These are phyloP conservation scores for Garra rufa DNA, from an alignment of 2,113 vertebrate genomes.

Conservation along the genomic window DNA sequence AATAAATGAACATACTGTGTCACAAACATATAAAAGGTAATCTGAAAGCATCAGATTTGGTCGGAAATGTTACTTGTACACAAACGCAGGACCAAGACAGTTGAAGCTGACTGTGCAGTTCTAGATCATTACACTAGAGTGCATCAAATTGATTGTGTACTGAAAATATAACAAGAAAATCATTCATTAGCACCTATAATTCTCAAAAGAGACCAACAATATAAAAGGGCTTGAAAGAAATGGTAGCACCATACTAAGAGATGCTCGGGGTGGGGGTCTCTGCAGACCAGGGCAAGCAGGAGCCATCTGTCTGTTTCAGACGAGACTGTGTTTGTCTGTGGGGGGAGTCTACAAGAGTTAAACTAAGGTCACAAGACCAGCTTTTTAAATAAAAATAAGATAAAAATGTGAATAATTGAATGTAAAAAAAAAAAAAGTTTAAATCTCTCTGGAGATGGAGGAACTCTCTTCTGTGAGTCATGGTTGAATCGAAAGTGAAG, in stretches of 20 bases:
- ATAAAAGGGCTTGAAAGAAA: neutral
- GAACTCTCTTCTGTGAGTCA: neutral
- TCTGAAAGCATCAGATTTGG: neutral
- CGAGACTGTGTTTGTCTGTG: neutral
- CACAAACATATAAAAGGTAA: neutral
- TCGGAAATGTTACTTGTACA: neutral
- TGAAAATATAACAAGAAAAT: neutral
- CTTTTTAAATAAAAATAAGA: neutral
- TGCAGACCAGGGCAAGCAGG: neutral
- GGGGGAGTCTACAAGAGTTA: neutral
- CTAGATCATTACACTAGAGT: neutral
- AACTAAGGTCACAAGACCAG: slow-evolving; percentile 1
- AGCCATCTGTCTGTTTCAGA: slow-evolving; percentile 36
- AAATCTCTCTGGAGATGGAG: neutral
- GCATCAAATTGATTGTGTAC: neutral
- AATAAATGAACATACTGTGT: neutral
- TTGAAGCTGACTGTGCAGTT: slow-evolving; percentile 25
- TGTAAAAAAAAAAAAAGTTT: neutral
- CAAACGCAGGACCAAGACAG: neutral
- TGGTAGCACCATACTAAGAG: no score
- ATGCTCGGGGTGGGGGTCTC: slow-evolving; percentile 10
- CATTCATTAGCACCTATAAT: neutral
- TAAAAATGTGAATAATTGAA: neutral
- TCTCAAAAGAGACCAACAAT: neutral
- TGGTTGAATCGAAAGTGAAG: neutral